Base-by-base conservation (phyloP, 2,797 vertebrate genomes). In the Falco naumanni region DNA sequence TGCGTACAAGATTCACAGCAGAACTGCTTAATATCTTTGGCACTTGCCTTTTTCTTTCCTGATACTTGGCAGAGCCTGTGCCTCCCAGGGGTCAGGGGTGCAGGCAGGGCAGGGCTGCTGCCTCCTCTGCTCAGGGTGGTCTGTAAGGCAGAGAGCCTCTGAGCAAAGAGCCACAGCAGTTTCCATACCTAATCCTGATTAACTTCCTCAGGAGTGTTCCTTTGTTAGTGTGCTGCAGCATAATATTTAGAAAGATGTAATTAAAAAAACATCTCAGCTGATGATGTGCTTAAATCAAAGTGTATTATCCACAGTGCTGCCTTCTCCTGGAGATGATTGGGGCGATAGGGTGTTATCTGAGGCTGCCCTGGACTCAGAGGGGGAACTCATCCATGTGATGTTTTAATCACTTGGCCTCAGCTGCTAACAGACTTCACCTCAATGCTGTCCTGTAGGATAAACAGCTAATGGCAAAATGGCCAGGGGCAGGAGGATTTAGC, bases 341-440 rank as follows among this genome's bases (percentile, higher is more conserved):
- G 29, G 18, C 0, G 50, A 34, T 59, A 17, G 39, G 75, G 31
- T 13, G 9, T 51, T 77, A 33, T 63, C 56, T 41, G 25, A 0
- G 1, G 11, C 51, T 79, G 68, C 43, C 33, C 33, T 0, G 0
- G 47, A 48, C 43, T 78, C 2, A 1, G 10, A 21, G 41, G 1
- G 2, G 21, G 20, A 5, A 3, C 10, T 78, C 45, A 20, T 15
- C 16, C 11, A 0, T 10, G 37, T 7, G 66, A 41, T 59, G 47
- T 24, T 26, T 69, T 24, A 56, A 45, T 33, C 1, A 4, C 69
- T 84, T 15, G 34, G 63, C 28, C 53, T 51, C 51, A 70, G 26
- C 41, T 3, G 3, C 54, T 18, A 8, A 19, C 34, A 61, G 19
- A 68, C 63, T 54, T 74, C 25, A 13, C 3, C 31, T 20, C 47